These are phyloP conservation scores for Xiphophorus couchianus DNA, from an alignment of 2,113 vertebrate species.

Conservation along the genomic window DNA sequence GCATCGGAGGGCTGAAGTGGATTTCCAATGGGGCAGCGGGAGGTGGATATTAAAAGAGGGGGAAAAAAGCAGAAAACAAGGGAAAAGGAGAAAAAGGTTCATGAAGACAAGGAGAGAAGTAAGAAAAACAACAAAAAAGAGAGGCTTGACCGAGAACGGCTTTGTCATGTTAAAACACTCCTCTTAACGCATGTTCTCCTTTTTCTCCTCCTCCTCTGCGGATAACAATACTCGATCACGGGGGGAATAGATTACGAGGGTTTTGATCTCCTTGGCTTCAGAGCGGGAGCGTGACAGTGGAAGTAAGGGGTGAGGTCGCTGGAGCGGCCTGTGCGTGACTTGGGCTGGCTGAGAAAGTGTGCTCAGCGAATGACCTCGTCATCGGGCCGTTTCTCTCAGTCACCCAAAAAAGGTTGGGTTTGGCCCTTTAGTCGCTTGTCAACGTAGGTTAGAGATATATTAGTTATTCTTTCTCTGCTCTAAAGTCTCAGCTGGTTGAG, in stretches of 20 bases:
- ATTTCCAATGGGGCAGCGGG: slow-evolving; percentile 41
- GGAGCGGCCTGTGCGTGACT: slow-evolving; percentile 52
- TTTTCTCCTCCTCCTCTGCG: slow-evolving; percentile 30
- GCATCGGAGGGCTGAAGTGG: slow-evolving; percentile 70
- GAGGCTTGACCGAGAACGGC: slow-evolving; percentile 68
- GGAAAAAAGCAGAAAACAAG: slow-evolving; percentile 34
- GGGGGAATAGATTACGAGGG: slow-evolving; percentile 71
- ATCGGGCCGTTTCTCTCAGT: slow-evolving; percentile 24
- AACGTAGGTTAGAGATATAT: slow-evolving; percentile 53
- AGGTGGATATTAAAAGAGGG: slow-evolving; percentile 10
- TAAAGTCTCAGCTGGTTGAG: slow-evolving; percentile 52
- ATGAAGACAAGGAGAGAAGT: slow-evolving; percentile 54
- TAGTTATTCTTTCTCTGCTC: slow-evolving; percentile 49
- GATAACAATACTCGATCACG: slow-evolving; percentile 70
- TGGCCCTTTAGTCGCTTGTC: slow-evolving; percentile 32
- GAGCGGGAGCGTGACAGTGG: slow-evolving; percentile 55
- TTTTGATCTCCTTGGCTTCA: slow-evolving; percentile 69
- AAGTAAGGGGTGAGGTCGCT: slow-evolving; percentile 46
- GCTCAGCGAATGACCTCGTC: slow-evolving; percentile 26
- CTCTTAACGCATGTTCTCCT: slow-evolving; percentile 51
- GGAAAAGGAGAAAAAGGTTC: slow-evolving; percentile 62
- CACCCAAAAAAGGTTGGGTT: slow-evolving; percentile 23
- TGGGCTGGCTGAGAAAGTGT: background rate
- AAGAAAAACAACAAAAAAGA: slow-evolving; percentile 17
- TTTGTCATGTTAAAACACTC: slow-evolving; percentile 78